Evolutionary conservation across 2,113 vertebrate species (phyloP), one percentile per base, ranked within the genome.

Genomic region (Stercorarius parasiticus): DNA sequence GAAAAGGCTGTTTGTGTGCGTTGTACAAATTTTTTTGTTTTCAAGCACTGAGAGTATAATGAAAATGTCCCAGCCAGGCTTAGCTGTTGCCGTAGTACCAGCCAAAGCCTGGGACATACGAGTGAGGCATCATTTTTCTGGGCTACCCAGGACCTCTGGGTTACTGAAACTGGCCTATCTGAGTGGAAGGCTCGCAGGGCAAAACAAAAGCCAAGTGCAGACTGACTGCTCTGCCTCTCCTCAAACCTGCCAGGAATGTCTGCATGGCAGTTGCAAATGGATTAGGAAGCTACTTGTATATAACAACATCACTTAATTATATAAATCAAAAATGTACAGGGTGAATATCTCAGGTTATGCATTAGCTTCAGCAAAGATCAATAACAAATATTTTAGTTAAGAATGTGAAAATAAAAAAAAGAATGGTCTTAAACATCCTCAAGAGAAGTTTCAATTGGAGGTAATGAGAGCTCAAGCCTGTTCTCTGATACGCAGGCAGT

Each of bases 11-110:
- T 94, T 90, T 96, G 72, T 95, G 61, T 84, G 82, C 7, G 78
- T 74, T 69, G 82, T 87, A 86, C 96, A 98, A 96, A 92, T 95
- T 93, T 96, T 96, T 97, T 97, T 97, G 95, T 97, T 98, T 97
- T 97, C 94, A 93, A 93, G 92, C 96, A 53, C 84, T 84, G 93
- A 69, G 26, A 74, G n/a, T 69, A 77, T 91, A 94, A 97, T 84
- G 87, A 86, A 81, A 97, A 95, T 84, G 81, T 97, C 86, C 90
- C 86, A 47, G 90, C 81, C 95, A 93, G 82, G 78, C 86, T 82
- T 93, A 56, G 83, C 86, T 84, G 93, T 91, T 94, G 64, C 96
- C 34, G 77, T 97, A 96, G 96, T 53, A 93, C 92, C 94, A 91
- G 65, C 38, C 79, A 92, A 86, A 78, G 88, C 47, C 92, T 80